Conservation (phyloP, 2,113 vertebrate species). For the Scytalopus superciliaris region DNA sequence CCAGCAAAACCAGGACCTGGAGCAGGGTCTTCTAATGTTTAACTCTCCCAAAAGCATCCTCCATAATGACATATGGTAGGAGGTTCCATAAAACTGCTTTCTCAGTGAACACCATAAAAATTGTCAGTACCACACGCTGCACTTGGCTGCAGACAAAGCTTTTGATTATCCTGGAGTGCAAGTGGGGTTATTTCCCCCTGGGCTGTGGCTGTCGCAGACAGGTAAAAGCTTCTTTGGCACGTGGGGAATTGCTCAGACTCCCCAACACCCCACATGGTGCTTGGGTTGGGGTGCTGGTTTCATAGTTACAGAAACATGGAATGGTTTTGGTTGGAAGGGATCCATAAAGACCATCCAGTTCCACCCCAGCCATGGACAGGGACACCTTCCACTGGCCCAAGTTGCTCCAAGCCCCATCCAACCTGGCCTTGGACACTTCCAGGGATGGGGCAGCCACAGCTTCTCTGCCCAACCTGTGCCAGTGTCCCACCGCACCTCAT, state of each 20-base stretch:
- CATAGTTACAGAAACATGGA: background rate
- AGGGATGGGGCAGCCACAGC: background rate
- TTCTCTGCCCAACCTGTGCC: background rate
- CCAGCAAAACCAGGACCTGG: background rate
- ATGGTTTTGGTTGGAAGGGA: background rate
- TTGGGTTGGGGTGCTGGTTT: background rate
- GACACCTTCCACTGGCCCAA: background rate
- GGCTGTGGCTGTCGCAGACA: background rate
- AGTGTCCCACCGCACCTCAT: background rate
- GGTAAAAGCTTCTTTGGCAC: background rate
- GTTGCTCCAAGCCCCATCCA: accelerated
- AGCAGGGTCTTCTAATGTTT: background rate
- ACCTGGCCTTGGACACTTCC: background rate
- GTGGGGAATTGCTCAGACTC: background rate
- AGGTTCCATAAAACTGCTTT: background rate
- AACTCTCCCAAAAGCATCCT: background rate
- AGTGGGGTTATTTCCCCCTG: too few species aligned
- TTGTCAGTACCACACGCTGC: too few species aligned
- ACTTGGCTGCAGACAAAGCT: background rate
- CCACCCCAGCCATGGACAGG: background rate
- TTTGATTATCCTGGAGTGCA: background rate
- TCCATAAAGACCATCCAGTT: background rate
- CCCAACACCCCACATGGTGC: background rate
- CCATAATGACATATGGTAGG: background rate
- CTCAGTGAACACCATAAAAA: background rate